These are phyloP conservation scores for Lepus europaeus DNA, from an alignment of 2,113 vertebrate species.

Conservation along the genomic window DNA sequence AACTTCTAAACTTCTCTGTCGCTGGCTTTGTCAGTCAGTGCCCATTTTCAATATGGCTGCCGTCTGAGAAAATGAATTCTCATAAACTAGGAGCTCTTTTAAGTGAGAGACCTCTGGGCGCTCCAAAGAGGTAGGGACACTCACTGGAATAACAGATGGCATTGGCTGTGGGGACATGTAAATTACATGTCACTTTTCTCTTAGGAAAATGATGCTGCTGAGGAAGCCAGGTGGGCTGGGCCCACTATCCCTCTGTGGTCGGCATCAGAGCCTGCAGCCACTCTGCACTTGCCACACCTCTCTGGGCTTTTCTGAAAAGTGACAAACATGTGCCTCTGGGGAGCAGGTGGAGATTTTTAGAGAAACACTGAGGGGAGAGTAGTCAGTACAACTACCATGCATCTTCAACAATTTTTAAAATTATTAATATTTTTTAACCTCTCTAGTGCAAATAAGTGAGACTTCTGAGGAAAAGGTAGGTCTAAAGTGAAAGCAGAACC, in stretches of 20 bases:
- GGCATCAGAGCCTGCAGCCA: background rate
- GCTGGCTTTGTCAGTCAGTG: background rate
- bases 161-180: background rate
- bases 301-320: background rate
- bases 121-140: background rate
- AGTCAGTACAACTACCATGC: background rate
- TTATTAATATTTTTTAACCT: background rate
- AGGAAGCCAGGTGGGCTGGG: background rate
- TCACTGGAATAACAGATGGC: background rate
- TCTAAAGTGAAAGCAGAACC: background rate
- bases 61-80: background rate
- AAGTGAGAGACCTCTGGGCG: background rate
- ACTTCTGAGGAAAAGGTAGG: constrained; percentile 37
- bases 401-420: background rate
- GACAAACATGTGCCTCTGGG: background rate
- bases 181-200: background rate
- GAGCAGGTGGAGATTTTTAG: background rate
- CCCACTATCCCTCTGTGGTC: background rate
- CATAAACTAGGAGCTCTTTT: background rate
- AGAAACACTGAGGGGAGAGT: background rate
- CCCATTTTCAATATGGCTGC: background rate
- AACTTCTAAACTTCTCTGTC: background rate
- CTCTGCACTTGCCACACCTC: too few species aligned
- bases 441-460: background rate
- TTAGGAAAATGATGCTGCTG: background rate